phyloP scores from a whole-genome alignment of 2,888 invertebrate species.

The Polyommatus iphigenia region DNA sequence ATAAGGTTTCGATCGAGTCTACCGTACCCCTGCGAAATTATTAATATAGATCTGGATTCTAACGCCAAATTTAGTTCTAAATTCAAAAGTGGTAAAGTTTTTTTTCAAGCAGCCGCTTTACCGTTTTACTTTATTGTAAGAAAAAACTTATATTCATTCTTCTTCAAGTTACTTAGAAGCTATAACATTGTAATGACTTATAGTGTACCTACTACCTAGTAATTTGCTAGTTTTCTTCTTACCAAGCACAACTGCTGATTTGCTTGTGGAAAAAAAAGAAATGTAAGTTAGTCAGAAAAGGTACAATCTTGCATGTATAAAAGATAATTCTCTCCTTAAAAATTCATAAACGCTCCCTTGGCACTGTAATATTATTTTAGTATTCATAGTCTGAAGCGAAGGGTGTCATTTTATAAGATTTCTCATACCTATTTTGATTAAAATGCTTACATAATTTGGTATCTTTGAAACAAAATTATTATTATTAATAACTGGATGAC shows the following conservation, averaged over 20 bases:
- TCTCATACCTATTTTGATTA: constrained; percentile 6
- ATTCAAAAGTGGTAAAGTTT: too few species aligned
- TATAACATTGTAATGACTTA: too few species aligned
- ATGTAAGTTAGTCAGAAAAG: background rate
- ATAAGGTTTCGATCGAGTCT: too few species aligned
- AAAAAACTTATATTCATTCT: too few species aligned
- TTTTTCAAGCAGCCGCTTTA: too few species aligned
- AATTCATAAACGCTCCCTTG: constrained; percentile 1
- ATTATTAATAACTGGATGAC: background rate
- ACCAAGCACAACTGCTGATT: background rate
- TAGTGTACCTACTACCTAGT: too few species aligned
- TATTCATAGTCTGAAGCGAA: constrained; percentile 2
- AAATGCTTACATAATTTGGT: background rate
- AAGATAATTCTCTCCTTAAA: constrained; percentile 20
- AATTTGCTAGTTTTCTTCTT: background rate
- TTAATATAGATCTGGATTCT: too few species aligned
- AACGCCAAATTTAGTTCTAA: too few species aligned
- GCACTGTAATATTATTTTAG: background rate
- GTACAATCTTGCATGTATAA: constrained; percentile 7
- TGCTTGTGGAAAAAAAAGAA: background rate
- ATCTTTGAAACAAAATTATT: background rate
- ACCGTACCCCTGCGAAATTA: too few species aligned
- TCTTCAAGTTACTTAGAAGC: too few species aligned
- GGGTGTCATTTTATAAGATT: constrained; percentile 14
- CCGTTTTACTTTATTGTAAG: too few species aligned